Evolutionary conservation across 1,140 invertebrate genomes (phyloP).

Genomic region (Asobara japonica): DNA sequence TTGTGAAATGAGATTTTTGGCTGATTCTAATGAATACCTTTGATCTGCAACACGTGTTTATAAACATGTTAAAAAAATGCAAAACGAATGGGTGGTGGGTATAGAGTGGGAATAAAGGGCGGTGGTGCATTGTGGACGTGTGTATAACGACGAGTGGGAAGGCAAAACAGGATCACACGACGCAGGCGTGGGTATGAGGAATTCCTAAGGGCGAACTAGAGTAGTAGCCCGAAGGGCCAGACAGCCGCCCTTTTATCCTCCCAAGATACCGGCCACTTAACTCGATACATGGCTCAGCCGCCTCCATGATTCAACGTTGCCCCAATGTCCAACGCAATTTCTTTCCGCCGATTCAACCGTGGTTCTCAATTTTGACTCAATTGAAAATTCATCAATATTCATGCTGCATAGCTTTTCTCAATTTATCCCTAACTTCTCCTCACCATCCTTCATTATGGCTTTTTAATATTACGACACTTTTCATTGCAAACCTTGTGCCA

Average conservation of each 20-base stretch:
- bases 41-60: not conserved
- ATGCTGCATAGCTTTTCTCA: too few species aligned
- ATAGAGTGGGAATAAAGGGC: constrained; percentile 22
- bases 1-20: not conserved
- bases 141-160: constrained; percentile 21
- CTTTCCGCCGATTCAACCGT: not conserved
- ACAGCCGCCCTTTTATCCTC: constrained; percentile 15
- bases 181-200: constrained; percentile 17
- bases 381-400: not conserved
- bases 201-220: constrained; percentile 18
- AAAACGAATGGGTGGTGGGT: constrained; percentile 14
- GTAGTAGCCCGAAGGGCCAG: constrained; percentile 21
- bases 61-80: not conserved
- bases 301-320: constrained; percentile 8
- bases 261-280: constrained; percentile 20
- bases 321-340: not conserved
- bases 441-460: too few species aligned
- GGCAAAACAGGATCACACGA: constrained; percentile 14
- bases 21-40: constrained; percentile 1
- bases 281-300: not conserved
- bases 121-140: constrained; percentile 28
- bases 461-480: too few species aligned
- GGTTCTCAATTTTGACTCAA: not conserved
- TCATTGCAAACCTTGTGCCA: too few species aligned
- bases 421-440: too few species aligned